phyloP scores from a whole-genome alignment of 2,113 vertebrate genomes.

The Pseudolaguvia tuberculata region DNA sequence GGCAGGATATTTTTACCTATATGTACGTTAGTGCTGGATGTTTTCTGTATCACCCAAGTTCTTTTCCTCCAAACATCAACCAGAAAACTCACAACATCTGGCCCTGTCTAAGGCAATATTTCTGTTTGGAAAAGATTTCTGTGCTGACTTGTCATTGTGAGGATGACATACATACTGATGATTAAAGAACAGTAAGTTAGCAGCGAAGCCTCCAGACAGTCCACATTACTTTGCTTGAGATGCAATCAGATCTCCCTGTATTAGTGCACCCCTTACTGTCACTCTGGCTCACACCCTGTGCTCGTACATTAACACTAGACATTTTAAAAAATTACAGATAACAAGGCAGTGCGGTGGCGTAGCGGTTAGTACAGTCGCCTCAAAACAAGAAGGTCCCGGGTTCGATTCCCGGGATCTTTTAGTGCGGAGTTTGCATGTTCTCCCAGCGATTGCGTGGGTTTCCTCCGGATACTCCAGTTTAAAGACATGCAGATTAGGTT shows the following conservation, averaged over 20 bases:
- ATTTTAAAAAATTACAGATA: too few relatives aligned
- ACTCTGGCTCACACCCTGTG: neutral
- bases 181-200: constrained; percentile 58
- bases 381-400: too few relatives aligned
- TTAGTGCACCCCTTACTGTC: neutral
- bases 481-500: too few relatives aligned
- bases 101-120: constrained; percentile 13
- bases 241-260: constrained; percentile 9
- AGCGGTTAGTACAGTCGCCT: too few relatives aligned
- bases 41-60: constrained; percentile 31
- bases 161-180: constrained; percentile 61
- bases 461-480: too few relatives aligned
- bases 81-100: constrained; percentile 21
- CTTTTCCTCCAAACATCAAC: constrained; percentile 36
- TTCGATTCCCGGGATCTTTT: too few relatives aligned
- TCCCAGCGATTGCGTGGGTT: too few relatives aligned
- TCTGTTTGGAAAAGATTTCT: constrained; percentile 32
- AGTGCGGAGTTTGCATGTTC: too few relatives aligned
- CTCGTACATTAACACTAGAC: neutral
- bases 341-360: too few relatives aligned
- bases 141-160: constrained; percentile 59
- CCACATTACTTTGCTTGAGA: constrained; percentile 39
- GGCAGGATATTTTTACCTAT: constrained; percentile 36
- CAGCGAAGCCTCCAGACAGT: constrained; percentile 54
- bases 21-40: constrained; percentile 26